Percentiles rank a stretch among this genome's conserved stretches.
Conservation (phyloP, 2,888 invertebrate genomes). For the Pristionchus entomophagus region DNA sequence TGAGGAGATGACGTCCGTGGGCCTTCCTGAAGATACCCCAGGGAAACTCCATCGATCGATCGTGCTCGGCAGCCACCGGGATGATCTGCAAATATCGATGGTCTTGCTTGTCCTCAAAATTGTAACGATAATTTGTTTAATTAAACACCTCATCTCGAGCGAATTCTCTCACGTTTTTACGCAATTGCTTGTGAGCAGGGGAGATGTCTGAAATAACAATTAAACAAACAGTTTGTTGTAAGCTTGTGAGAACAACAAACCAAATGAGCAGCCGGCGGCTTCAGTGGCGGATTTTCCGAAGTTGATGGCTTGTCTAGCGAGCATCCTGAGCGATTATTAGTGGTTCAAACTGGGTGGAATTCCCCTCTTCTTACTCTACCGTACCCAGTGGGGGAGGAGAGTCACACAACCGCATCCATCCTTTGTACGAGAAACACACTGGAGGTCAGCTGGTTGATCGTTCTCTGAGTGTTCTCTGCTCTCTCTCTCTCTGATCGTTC, state of each 20-base stretch:
- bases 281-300: slow-evolving; percentile 11
- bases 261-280: slow-evolving; percentile 3
- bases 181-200: slow-evolving; percentile 82
- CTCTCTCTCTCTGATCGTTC: not conserved
- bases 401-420: not conserved
- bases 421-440: not conserved
- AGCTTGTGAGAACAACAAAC: not conserved
- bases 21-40: slow-evolving; percentile 96
- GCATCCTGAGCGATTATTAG: not conserved
- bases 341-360: not conserved
- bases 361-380: not conserved
- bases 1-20: slow-evolving; percentile 89
- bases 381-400: not conserved
- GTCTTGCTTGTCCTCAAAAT: too few species aligned
- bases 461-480: slow-evolving; percentile 27
- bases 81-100: slow-evolving; percentile 77
- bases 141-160: slow-evolving; percentile 88
- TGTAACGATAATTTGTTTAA: too few species aligned
- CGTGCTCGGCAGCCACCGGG: slow-evolving; percentile 90
- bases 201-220: slow-evolving; percentile 76
- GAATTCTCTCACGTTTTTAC: slow-evolving; percentile 89
- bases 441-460: slow-evolving; percentile 9
- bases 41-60: slow-evolving; percentile 89
- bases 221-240: not conserved
- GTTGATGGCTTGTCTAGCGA: not conserved